Base-by-base conservation (phyloP, 2,113 vertebrate species). In the Acanthisitta chloris region DNA sequence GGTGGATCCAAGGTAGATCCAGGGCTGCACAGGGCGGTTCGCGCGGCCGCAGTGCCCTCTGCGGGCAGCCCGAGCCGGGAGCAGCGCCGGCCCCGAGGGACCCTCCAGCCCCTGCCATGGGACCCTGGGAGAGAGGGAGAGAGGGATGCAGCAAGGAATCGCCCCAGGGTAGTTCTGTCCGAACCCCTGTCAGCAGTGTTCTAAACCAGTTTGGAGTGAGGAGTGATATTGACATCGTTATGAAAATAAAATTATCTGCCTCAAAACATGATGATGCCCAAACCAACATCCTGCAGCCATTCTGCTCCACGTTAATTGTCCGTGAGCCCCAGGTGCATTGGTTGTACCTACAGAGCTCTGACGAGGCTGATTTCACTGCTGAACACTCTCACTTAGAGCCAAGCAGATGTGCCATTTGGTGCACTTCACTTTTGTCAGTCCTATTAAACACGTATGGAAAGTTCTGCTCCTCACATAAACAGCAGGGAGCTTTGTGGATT, bases 201-300 rank as follows among this genome's bases (percentile, higher is more conserved):
- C 10, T 3, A n/a, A 72, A 33, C 17, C 9, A 1, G 0, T 2
- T 1, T 1, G 21, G 85, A 21, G 48, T 1, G 45, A 51, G 64
- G 55, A 15, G 6, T 8, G 25, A 25, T 14, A 3, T 8, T 3
- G 2, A 2, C 12, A 5, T 8, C 9, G 1, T 1, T 3, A 2
- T 2, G 42, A 8, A 45, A 66, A 18, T 6, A 8, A 4, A 46
- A 26, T 14, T 2, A 29, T 7, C 1, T 4, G 6, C 28, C 42
- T 15, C 58, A 6, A 18, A 18, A 2, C 8, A 2, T 0, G 9
- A 0, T 29, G 4, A 1, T 3, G n/a, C 33, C 8, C 4, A 3
- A 14, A 5, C 0, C 8, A 29, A 17, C 3, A 17, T 5, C 45
- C 51, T 9, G 38, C 65, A 8, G 42, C n/a, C 18, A 0, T 4